phyloP scores from a whole-genome alignment of 2,113 vertebrate species.

The cat (Felis catus) region DNA sequence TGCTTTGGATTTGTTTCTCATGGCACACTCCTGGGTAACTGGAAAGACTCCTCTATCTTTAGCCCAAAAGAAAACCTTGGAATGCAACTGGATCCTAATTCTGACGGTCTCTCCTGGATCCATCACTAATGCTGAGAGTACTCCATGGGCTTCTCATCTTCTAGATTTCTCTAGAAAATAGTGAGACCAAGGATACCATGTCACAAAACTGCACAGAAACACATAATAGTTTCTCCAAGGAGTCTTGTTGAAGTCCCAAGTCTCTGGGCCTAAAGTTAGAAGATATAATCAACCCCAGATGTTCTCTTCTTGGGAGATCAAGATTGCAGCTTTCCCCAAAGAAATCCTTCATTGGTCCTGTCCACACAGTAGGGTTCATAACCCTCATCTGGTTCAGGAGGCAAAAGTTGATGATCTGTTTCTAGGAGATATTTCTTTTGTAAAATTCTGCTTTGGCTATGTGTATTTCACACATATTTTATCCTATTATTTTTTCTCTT shows the following conservation, averaged over 20 bases:
- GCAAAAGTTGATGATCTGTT: neutral
- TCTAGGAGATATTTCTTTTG: neutral
- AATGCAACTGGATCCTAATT: neutral
- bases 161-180: neutral
- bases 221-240: neutral
- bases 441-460: neutral
- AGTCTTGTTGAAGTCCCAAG: neutral
- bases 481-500: neutral
- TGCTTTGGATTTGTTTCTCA: neutral
- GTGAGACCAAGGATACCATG: neutral
- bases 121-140: neutral
- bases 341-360: neutral
- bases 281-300: neutral
- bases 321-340: neutral
- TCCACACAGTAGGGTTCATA: neutral
- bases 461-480: neutral
- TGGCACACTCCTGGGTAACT: neutral
- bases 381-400: neutral
- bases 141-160: neutral
- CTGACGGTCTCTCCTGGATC: neutral
- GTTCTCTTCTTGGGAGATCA: neutral
- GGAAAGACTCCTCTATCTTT: neutral
- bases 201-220: neutral
- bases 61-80: neutral
- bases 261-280: neutral